A percentile compares a stretch with the other conserved stretches of the same genome.
Evolutionary conservation across 2,113 vertebrate genomes (phyloP).

Genomic region (Opisthocomus hoazin): DNA sequence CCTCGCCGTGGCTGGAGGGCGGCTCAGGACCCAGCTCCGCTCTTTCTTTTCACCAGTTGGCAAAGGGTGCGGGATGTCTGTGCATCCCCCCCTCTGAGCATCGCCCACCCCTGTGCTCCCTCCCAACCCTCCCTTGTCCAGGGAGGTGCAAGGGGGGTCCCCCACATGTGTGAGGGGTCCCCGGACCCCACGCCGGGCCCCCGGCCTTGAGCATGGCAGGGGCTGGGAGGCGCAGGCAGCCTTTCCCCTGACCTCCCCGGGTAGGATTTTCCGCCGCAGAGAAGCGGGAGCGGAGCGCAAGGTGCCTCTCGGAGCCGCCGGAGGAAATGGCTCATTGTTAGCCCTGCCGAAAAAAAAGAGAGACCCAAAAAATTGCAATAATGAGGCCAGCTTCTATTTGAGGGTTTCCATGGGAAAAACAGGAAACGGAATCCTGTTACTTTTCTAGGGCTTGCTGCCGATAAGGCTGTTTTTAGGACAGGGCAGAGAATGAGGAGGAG

Average conservation of each 20-base stretch:
- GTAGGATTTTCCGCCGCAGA: not conserved
- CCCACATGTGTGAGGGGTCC: rapidly evolving
- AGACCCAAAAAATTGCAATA: not conserved
- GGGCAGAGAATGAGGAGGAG: constrained; percentile 27
- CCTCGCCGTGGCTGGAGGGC: rapidly evolving
- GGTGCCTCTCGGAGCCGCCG: constrained; percentile 50
- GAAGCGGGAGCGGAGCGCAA: not conserved
- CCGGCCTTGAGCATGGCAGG: not conserved
- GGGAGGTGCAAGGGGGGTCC: not conserved
- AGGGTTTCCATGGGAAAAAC: constrained; percentile 63
- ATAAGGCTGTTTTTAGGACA: not conserved
- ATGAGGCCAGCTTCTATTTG: constrained; percentile 65
- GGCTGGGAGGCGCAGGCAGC: not conserved
- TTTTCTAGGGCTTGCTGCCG: constrained; percentile 22
- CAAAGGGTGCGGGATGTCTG: rapidly evolving
- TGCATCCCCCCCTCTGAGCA: not conserved
- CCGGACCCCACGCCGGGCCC: not conserved
- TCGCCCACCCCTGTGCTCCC: not conserved
- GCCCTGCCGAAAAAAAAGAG: not conserved
- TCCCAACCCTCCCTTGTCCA: not conserved
- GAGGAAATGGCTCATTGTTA: constrained; percentile 71
- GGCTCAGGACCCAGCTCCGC: not conserved
- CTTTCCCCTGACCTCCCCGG: not conserved
- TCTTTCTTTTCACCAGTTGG: rapidly evolving
- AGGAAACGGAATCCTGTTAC: constrained; percentile 55